Evolutionary conservation across 2,888 invertebrate genomes (phyloP), one percentile per base, ranked within the genome.

Genomic region (Lasioglossum lativentre): DNA sequence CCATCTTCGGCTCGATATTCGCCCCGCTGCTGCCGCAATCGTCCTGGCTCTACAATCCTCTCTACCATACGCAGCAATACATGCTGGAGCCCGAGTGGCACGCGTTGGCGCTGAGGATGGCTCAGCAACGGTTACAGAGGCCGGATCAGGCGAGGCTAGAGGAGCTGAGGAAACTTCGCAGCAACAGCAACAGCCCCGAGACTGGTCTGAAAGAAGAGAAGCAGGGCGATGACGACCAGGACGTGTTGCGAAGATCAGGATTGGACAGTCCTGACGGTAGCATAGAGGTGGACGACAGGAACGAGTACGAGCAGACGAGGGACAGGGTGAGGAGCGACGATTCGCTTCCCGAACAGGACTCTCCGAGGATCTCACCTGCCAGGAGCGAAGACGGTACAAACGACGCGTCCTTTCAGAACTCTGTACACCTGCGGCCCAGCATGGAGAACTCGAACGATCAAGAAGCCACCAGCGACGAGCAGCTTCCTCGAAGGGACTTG

Each of bases 31-130:
- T 95, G 74, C 95, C 95, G 2, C 95, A 94, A 75, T 93, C 95
- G 4, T 94, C 94, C 1, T 95, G 95, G 95, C 91, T 95, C 30
- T 95, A 95, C 90, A 95, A 95, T 70, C 95, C 95, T 0, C 89
- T 95, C 38, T 95, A 95, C 81, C 94, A 94, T 77, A 93, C 94
- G 63, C 94, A 94, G 82, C 95, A 94, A 82, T 95, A 95, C 86
- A 93, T 94, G 2, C 81, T 94, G 70, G 95, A 95, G 77, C 94
- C 94, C 0, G 95, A 95, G 59, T 95, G 95, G 95, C 95, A 95
- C 78, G 94, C 94, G 45, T 71, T 95, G 63, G 95, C 95, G 4
- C 82, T 95, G 34, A 91, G 94, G 52, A 94, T 95, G 92, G 95
- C 95, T 4, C 95, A 95, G 82, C 95, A 95, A 23, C 94, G 95